These are phyloP conservation scores for Cercopithecus mona DNA, from an alignment of 2,113 vertebrate species.

Conservation along the genomic window DNA sequence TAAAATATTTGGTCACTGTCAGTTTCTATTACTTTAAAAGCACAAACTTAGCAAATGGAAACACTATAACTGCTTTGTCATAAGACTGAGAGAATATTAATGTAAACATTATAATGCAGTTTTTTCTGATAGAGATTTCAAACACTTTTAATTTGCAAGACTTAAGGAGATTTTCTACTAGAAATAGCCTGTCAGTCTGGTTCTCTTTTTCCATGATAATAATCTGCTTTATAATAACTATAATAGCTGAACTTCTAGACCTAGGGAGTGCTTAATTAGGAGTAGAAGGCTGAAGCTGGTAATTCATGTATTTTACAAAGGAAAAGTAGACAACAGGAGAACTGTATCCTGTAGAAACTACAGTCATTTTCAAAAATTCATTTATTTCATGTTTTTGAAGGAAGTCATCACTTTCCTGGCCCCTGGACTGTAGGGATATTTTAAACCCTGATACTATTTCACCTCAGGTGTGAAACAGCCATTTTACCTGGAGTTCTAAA, in stretches of 20 bases:
- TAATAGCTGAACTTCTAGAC: neutral
- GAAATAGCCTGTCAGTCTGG: neutral
- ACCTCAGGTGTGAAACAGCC: neutral
- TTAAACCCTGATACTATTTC: neutral
- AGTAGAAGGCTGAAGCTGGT: neutral
- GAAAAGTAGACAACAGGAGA: neutral
- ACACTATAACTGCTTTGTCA: neutral
- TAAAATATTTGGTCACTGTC: conserved; percentile 50
- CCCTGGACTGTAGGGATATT: neutral
- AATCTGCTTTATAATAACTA: conserved; percentile 46
- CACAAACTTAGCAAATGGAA: neutral
- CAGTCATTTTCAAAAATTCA: neutral
- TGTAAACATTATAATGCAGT: neutral
- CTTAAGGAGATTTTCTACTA: conserved; percentile 34
- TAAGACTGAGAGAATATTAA: conserved; percentile 19
- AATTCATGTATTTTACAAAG: conserved; percentile 44
- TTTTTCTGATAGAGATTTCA: conserved; percentile 28
- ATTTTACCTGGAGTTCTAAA: conserved; percentile 24
- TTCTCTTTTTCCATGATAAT: conserved; percentile 43
- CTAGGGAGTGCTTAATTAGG: neutral
- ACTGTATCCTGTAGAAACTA: neutral
- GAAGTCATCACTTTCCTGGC: neutral
- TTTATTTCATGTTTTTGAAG: neutral
- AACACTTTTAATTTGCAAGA: neutral
- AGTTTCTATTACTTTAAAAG: conserved; percentile 37